Percentiles rank a stretch among this genome's conserved stretches.
Conservation (phyloP, 2,113 vertebrate species). For the Turdus rufiventris region DNA sequence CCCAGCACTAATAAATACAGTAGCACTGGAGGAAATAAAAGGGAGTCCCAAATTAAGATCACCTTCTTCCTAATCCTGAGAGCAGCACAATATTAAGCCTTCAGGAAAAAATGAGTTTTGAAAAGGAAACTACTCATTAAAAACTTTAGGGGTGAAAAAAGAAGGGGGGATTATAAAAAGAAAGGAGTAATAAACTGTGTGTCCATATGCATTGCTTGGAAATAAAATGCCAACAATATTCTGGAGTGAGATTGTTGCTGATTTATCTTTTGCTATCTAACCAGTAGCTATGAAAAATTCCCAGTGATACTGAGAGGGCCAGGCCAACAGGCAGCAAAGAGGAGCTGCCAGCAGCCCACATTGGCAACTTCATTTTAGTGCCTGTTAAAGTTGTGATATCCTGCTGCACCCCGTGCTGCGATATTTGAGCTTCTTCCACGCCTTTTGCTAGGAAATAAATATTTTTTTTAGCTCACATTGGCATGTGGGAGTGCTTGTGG, state of each 20-base stretch:
- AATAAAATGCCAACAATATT: neutral
- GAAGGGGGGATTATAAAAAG: neutral
- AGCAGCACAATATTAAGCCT: neutral
- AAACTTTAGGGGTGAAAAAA: neutral
- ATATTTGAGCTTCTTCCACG: neutral
- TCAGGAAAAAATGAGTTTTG: neutral
- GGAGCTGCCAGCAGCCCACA: neutral
- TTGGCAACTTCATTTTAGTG: neutral
- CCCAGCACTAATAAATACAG: constrained; percentile 6
- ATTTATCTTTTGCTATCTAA: neutral
- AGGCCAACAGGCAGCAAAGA: neutral
- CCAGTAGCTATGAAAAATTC: neutral
- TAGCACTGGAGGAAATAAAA: neutral
- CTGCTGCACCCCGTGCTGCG: neutral
- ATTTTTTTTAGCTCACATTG: neutral
- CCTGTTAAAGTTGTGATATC: neutral
- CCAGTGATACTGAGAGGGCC: neutral
- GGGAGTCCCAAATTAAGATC: neutral
- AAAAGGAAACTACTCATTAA: constrained; percentile 24
- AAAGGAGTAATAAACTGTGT: neutral
- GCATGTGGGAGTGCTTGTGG: neutral
- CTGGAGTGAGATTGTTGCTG: neutral
- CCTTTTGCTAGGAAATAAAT: neutral
- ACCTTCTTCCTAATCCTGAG: neutral
- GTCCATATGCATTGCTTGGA: neutral